These are phyloP conservation scores for Carpatolechia fugitivella DNA, from an alignment of 2,888 invertebrate genomes.

Conservation along the genomic window DNA sequence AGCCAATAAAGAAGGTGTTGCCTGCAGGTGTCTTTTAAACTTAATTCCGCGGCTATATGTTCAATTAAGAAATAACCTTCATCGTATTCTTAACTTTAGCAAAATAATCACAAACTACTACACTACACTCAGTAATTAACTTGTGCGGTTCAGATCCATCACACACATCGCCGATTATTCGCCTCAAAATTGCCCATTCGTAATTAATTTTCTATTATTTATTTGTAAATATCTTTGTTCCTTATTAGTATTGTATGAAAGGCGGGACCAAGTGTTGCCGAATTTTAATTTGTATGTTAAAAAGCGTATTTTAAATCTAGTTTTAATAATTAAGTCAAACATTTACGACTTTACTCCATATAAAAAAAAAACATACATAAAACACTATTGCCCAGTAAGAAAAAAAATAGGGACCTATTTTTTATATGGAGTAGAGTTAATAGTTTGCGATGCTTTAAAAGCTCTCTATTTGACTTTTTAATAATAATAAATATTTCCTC, in stretches of 20 bases:
- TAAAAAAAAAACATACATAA: background rate
- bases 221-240: conserved; percentile 11
- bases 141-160: background rate
- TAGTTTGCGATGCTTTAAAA: conserved; percentile 17
- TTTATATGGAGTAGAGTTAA: conserved; percentile 9
- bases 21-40: too few species aligned
- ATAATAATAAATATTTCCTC: conserved; percentile 9
- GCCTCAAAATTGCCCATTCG: background rate
- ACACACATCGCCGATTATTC: background rate
- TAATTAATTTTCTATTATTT: conserved; percentile 5
- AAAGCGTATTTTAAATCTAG: conserved; percentile 13
- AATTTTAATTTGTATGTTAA: conserved; percentile 13
- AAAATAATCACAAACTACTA: too few species aligned
- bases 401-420: background rate
- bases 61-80: background rate
- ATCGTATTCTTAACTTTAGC: too few species aligned
- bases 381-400: background rate
- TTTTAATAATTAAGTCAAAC: conserved; percentile 6
- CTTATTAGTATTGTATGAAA: conserved; percentile 9
- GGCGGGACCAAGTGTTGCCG: conserved; percentile 14
- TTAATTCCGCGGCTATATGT: background rate
- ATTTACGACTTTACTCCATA: conserved; percentile 1
- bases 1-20: too few species aligned
- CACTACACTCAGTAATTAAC: background rate
- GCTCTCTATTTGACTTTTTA: conserved; percentile 20